Base-by-base conservation (phyloP, 2,888 invertebrate species). In the Eilema sororculum region DNA sequence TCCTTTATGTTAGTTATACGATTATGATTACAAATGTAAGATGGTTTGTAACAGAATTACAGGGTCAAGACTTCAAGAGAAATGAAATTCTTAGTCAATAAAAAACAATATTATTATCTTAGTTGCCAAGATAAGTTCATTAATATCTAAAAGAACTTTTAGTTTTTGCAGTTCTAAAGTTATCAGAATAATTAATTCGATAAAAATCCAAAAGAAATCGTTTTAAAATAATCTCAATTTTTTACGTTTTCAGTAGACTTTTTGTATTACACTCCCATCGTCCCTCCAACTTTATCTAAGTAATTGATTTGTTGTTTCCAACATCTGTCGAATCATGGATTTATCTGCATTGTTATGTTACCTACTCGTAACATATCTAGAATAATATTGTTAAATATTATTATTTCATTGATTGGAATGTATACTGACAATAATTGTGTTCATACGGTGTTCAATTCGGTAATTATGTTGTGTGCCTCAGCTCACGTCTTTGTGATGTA, bases 1-100 rank as follows among this genome's bases (percentile, higher is more conserved):
- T n/a, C n/a, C n/a, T 81, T 79, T 57, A n/a, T 52, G 52, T 16
- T 52, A 52, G 9, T n/a, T 20, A n/a, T 52, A 2, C n/a, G 52
- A 20, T 52, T 52, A n/a, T 41, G n/a, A n/a, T 6, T 46, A 52
- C 9, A 52, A 20, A n/a, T 46, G 41, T 41, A 4, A 52, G 9
- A n/a, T n/a, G 52, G 8, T 5, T n/a, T 52, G n/a, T 2, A 52
- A 20, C 16, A 46, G 6, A 28, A 20, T 12, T 37, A 46, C 0
- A 0, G 30, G 8, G 30, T 33, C 30, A 33, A n/a, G n/a, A n/a
- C n/a, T n/a, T n/a, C n/a, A n/a, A 33, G 0, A 33, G 30, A 5
- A 20, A 6, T 4, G 6, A 20, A 46, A 20, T 20, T 5, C 6
- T 5, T 46, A 46, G 46, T 46, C 46, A 46, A 2, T 46, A 20